phyloP scores from a whole-genome alignment of 2,113 vertebrate genomes.

The Rynchops niger region DNA sequence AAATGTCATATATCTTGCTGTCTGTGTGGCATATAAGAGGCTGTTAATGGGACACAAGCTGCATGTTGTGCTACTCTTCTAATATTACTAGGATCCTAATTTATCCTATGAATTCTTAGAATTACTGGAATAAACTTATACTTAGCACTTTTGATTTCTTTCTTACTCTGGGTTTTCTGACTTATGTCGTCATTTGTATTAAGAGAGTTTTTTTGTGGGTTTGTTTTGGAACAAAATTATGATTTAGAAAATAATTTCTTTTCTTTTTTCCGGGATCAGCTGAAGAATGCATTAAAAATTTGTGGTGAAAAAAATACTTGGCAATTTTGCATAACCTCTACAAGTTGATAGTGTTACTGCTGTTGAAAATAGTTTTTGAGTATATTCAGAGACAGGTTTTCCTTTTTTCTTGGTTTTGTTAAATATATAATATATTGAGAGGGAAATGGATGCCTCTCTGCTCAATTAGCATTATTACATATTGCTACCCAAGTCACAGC shows the following conservation, averaged over 20 bases:
- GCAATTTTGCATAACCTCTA: not conserved
- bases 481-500: not conserved
- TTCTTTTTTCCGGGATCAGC: not conserved
- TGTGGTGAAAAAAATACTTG: not conserved
- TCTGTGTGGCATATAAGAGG: not conserved
- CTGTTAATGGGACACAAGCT: not conserved
- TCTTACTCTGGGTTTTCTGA: not conserved
- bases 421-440: not conserved
- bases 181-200: not conserved
- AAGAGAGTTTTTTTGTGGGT: not conserved
- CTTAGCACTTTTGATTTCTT: not conserved
- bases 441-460: not conserved
- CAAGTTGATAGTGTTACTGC: not conserved
- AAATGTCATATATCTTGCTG: not conserved
- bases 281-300: not conserved
- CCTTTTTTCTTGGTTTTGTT: not conserved
- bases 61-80: not conserved
- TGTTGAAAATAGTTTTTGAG: not conserved
- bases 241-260: not conserved
- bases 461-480: not conserved
- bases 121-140: not conserved
- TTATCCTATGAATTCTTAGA: not conserved
- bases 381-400: not conserved
- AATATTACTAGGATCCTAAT: not conserved
- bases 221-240: not conserved